Evolutionary conservation across 2,797 vertebrate species (phyloP).

Genomic region (Propithecus deckenii): DNA sequence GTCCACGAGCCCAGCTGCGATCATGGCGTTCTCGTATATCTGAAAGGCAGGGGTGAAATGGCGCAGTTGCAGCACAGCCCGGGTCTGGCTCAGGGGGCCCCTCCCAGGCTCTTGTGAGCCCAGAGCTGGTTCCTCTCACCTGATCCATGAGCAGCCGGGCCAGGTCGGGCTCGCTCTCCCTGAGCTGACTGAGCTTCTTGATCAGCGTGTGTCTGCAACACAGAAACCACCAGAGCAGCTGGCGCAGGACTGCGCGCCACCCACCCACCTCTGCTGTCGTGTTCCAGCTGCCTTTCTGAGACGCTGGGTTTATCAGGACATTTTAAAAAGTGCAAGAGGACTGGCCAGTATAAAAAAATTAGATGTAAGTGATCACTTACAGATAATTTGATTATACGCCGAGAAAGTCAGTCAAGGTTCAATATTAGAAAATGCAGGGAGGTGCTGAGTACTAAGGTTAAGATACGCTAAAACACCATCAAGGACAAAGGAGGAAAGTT

Average conservation of each 20-base stretch:
- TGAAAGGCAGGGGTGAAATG: slow-evolving; percentile 74
- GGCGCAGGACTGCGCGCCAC: neutral
- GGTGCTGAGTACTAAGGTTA: neutral
- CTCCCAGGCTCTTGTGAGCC: neutral
- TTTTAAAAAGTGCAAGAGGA: neutral
- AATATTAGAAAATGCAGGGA: neutral
- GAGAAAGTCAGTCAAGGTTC: neutral
- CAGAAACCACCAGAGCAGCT: neutral
- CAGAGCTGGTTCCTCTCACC: slow-evolving; percentile 83
- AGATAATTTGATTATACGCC: neutral
- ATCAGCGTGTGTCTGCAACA: slow-evolving; percentile 91
- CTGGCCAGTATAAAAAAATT: neutral
- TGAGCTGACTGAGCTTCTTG: slow-evolving; percentile 91
- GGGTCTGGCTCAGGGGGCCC: too few species aligned
- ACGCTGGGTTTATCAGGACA: neutral
- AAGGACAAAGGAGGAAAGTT: neutral
- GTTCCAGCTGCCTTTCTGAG: too few species aligned
- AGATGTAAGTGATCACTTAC: neutral
- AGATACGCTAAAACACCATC: neutral
- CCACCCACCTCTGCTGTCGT: neutral
- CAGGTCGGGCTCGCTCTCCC: slow-evolving; percentile 90
- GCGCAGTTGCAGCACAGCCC: neutral
- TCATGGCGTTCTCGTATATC: slow-evolving; percentile 99
- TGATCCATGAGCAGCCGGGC: slow-evolving; percentile 94
- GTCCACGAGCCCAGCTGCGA: slow-evolving; percentile 94